Evolutionary conservation across 2,888 invertebrate genomes (phyloP), one percentile per base, ranked within the genome.

Genomic region (Ecdyonurus torrentis): DNA sequence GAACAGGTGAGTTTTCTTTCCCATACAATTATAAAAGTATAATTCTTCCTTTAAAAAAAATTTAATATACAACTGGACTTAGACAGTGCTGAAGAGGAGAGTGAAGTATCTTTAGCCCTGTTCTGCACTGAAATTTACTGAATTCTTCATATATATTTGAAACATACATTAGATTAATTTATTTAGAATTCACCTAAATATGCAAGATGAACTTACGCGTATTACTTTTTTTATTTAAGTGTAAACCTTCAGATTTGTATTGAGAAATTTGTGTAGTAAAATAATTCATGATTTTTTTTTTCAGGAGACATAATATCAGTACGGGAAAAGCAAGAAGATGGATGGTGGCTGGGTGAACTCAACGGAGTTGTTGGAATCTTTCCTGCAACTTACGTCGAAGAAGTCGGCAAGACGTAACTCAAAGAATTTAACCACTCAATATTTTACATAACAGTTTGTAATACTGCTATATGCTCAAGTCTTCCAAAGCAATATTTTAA

Each of bases 271-370:
- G n/a, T n/a, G n/a, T n/a, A n/a, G n/a, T n/a, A n/a, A n/a, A n/a
- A n/a, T n/a, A n/a, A n/a, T n/a, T n/a, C n/a, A n/a, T n/a, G n/a
- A n/a, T n/a, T n/a, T n/a, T n/a, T 79, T 24, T 75, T 73, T 72
- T 72, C 81, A 78, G 91, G 94, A 67, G 93, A 95, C 74, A 77
- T 91, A 60, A 89, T 95, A 69, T 87, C 86, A 69, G 87, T 95
- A 52, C 91, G 90, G 73, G 86, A 89, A 70, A 93, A 94, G 72
- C 91, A 92, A 74, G 89, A 88, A 37, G 92, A 93, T 71, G 94
- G 92, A 52, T 95, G 95, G 95, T 95, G 94, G 94, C 81, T 91
- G 64, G 95, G 94, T 2, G 91, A 93, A 70, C 80, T 92, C 64
- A 84, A 85, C 70, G 91, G 93, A 58, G 82, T 82, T 66, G 85